Evolutionary conservation across 1,140 invertebrate genomes (phyloP).

Genomic region (Aradophagus sp.): DNA sequence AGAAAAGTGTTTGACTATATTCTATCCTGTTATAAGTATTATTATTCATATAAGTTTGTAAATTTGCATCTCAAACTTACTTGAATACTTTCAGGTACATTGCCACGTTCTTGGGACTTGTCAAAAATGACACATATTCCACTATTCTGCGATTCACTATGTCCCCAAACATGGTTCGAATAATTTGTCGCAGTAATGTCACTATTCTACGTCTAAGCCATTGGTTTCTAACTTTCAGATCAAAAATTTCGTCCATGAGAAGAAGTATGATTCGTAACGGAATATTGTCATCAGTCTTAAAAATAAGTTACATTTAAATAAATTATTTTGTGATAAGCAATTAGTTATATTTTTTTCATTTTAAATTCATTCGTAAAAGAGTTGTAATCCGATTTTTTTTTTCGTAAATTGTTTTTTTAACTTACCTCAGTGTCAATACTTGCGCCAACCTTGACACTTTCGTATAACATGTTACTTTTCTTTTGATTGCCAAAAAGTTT

Average conservation of each 20-base stretch:
- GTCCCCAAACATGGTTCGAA: conserved; percentile 89
- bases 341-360: no score
- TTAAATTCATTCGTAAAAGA: not conserved
- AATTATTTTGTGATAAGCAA: no score
- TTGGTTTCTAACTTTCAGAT: conserved; percentile 89
- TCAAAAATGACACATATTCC: conserved; percentile 91
- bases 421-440: conserved; percentile 77
- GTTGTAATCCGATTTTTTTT: no score
- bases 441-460: conserved; percentile 79
- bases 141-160: conserved; percentile 92
- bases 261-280: conserved; percentile 89
- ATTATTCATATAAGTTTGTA: no score
- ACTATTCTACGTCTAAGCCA: conserved; percentile 90
- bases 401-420: no score
- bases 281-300: conserved; percentile 87
- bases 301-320: conserved; percentile 6
- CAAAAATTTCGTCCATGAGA: conserved; percentile 94
- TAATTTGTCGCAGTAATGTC: conserved; percentile 84
- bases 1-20: not conserved
- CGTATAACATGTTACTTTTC: conserved; percentile 68
- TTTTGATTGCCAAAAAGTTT: conserved; percentile 76
- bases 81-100: conserved; percentile 91
- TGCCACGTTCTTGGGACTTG: conserved; percentile 91
- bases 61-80: no score
- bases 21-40: no score